Percentiles rank a stretch among this genome's conserved stretches.
phyloP scores from a whole-genome alignment of 2,888 invertebrate genomes.

The Pocota personata region DNA sequence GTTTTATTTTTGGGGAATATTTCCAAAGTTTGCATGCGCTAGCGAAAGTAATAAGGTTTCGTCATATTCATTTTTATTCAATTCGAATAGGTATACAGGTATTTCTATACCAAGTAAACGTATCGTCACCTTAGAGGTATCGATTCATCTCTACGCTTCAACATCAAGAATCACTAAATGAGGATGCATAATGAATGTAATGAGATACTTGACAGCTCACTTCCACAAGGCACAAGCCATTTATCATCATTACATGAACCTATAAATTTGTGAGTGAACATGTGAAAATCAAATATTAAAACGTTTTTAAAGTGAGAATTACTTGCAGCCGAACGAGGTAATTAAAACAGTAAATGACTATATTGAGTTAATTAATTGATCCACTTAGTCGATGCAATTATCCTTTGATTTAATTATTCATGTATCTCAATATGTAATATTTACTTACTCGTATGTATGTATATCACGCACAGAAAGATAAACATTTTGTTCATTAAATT shows the following conservation, averaged over 20 bases:
- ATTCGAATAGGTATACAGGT: too few relatives aligned
- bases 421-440: neutral
- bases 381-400: conserved; percentile 10
- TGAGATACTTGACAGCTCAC: too few relatives aligned
- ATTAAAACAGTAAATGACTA: neutral
- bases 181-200: neutral
- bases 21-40: too few relatives aligned
- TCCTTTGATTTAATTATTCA: neutral
- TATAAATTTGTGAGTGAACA: neutral
- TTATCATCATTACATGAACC: neutral
- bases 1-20: too few relatives aligned
- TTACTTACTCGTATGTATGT: too few relatives aligned
- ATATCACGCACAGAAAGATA: neutral
- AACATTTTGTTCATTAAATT: neutral
- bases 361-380: neutral
- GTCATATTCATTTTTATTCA: too few relatives aligned
- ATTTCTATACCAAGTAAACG: too few relatives aligned
- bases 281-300: neutral
- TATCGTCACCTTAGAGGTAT: too few relatives aligned
- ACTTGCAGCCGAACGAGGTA: too few relatives aligned
- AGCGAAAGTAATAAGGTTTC: too few relatives aligned
- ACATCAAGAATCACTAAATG: neutral
- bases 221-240: neutral
- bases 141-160: too few relatives aligned
- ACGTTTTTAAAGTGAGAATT: neutral